A percentile compares a stretch with the other conserved stretches of the same genome.
phyloP scores from a whole-genome alignment of 2,888 invertebrate species.

The Papilio demoleus region DNA sequence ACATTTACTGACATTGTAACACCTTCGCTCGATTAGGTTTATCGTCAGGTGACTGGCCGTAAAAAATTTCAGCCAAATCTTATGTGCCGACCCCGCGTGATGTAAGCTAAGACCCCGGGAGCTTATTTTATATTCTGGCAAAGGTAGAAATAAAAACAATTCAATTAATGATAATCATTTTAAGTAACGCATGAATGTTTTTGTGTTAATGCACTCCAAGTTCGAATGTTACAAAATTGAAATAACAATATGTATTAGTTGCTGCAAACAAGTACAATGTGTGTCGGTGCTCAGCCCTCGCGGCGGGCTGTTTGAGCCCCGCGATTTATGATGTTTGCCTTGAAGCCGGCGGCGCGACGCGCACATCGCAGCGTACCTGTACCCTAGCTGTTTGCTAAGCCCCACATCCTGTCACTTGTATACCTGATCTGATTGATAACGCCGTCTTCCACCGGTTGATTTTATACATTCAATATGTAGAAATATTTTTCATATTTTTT shows the following conservation, averaged over 20 bases:
- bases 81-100: too few relatives aligned
- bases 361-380: conserved; percentile 45
- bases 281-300: conserved; percentile 58
- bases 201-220: background rate
- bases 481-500: too few relatives aligned
- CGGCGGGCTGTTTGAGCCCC: conserved; percentile 60
- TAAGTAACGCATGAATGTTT: too few relatives aligned
- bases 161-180: too few relatives aligned
- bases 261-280: conserved; percentile 46
- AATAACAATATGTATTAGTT: conserved; percentile 9
- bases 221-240: background rate
- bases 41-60: too few relatives aligned
- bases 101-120: too few relatives aligned
- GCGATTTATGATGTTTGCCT: conserved; percentile 71
- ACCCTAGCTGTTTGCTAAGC: conserved; percentile 42
- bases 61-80: too few relatives aligned
- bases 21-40: too few relatives aligned
- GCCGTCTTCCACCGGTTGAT: background rate
- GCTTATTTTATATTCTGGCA: too few relatives aligned
- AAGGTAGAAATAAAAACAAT: too few relatives aligned
- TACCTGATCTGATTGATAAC: background rate
- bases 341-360: conserved; percentile 49
- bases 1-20: too few relatives aligned
- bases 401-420: conserved; percentile 19
- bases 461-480: background rate